Evolutionary conservation across 2,113 vertebrate species (phyloP).

Genomic region (Chiloscyllium plagiosum): DNA sequence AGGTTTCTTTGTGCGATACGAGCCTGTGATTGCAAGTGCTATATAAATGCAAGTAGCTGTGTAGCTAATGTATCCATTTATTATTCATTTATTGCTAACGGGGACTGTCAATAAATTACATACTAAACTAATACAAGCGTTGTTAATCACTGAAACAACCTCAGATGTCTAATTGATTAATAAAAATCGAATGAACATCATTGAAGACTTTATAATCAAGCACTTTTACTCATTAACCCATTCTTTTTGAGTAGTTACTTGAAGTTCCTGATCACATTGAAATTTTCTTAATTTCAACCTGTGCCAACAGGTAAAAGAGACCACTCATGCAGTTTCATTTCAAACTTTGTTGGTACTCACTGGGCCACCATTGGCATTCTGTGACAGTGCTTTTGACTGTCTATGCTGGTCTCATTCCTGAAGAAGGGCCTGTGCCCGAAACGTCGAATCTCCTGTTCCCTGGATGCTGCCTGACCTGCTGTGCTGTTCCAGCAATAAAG

Average conservation of each 20-base stretch:
- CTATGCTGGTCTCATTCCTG: not conserved
- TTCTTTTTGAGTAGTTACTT: not conserved
- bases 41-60: not conserved
- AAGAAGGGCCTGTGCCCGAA: too few species aligned
- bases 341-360: not conserved
- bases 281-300: not conserved
- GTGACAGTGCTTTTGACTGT: not conserved
- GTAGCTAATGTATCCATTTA: not conserved
- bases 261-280: not conserved
- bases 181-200: not conserved
- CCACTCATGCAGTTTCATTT: not conserved
- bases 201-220: not conserved
- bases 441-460: too few species aligned
- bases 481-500: too few species aligned
- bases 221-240: not conserved
- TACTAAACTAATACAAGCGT: not conserved
- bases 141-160: not conserved
- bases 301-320: not conserved
- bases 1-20: not conserved
- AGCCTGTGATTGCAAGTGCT: not conserved
- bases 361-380: not conserved
- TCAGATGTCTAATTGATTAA: too few species aligned
- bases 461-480: too few species aligned
- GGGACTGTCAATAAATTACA: not conserved
- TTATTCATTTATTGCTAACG: not conserved